Evolutionary conservation across 2,797 vertebrate genomes (phyloP), one percentile per base, ranked within the genome.

Genomic region (Pagetopsis macropterus): DNA sequence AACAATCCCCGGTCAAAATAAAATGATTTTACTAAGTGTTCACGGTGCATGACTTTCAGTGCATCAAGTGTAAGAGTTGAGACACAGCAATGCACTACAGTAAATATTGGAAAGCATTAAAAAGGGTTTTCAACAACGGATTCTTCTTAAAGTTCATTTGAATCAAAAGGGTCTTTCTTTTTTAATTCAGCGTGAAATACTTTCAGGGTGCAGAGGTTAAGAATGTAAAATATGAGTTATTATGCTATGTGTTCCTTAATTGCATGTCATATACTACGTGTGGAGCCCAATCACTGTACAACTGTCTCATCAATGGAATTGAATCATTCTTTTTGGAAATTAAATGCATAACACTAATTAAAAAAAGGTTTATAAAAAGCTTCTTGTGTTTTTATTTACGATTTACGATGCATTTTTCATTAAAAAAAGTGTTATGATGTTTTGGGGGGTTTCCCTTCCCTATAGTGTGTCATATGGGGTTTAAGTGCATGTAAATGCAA

Each of bases 281-380:
- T 94, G 83, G 84, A 94, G 91, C 84, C 91, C 89, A 88, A 85
- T 92, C 91, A 92, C 91, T 92, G 93, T 94, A 93, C 87, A 93
- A 85, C 83, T 87, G 79, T 91, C 86, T 88, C 89, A 89, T 90
- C 65, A 76, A 82, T 79, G 67, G 84, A 92, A 90, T 21, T 81
- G 64, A 89, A 85, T 77, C 83, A 75, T 85, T 82, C 81, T 86
- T 93, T 93, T 93, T 90, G 88, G 83, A 92, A 86, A 89, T 77
- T 75, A 79, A 87, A 91, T 76, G 80, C 86, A 92, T 90, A 76
- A 87, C 74, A 90, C 72, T 33, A 87, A 87, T 82, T n/a, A 77
- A 70, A 85, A 79, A 84, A 82, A 61, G 10, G 48, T 91, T 92
- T 89, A 63, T 87, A 90, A 93, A 91, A 84, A 87, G 37, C 11